Evolutionary conservation across 2,888 invertebrate genomes (phyloP), one percentile per base, ranked within the genome.

Genomic region (Chloroclysta siterata): DNA sequence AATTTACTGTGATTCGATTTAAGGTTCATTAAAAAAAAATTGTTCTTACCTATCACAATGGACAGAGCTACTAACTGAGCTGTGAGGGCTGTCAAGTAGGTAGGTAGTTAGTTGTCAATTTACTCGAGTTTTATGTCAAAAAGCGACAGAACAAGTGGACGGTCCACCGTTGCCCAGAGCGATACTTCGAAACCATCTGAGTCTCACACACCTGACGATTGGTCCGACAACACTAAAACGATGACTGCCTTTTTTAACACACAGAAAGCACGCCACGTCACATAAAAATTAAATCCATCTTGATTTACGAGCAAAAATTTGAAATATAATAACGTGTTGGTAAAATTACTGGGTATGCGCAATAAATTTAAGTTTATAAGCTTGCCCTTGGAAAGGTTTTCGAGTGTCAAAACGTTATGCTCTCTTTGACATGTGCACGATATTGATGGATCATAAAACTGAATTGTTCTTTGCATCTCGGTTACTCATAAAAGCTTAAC

Each of bases 281-380:
- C 85, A 86, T 89, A 90, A 91, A 91, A 91, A 88, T 86, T 85
- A 88, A 87, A 86, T 79, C 83, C 83, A 70, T 71, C 66, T 73
- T 85, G 90, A 91, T 92, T 92, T 91, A 92, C 80, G 81, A 79
- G 72, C 71, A 62, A 81, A 84, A 83, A 86, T 88, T 90, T 89
- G 88, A 89, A 90, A 90, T 89, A 89, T 87, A 90, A 89, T 89
- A 88, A 90, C 86, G 75, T 69, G 80, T 71, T 81, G 81, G 86
- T 90, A 83, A 84, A 83, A 87, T 90, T 89, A 86, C 87, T 73
- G 79, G 74, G 76, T 80, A 73, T 71, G 75, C 64, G 81, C 81
- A 80, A 85, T 88, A 90, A 90, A 91, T 91, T 87, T 77, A 81
- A 75, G 78, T 83, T 84, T 82, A 83, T 73, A 78, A 77, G 76